phyloP scores from a whole-genome alignment of 2,797 vertebrate genomes.

The Scolopax rusticola region DNA sequence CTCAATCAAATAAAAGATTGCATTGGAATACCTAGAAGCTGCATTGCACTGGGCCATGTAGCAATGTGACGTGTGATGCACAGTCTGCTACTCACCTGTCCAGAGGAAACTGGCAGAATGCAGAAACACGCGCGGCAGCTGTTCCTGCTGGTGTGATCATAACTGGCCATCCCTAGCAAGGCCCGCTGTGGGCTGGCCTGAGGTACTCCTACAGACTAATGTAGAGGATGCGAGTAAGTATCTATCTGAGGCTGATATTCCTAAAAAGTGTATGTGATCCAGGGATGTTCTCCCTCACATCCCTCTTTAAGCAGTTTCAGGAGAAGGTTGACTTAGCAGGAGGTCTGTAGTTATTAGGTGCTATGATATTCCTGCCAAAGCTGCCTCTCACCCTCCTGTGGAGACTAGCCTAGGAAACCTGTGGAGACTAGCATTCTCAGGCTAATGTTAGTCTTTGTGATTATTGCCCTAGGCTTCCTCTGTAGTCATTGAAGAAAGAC shows the following conservation, averaged over 20 bases:
- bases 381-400: not conserved
- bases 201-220: not conserved
- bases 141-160: not conserved
- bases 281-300: not conserved
- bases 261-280: not conserved
- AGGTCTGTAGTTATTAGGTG: not conserved
- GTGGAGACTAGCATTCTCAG: not conserved
- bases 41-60: not conserved
- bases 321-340: not conserved
- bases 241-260: not conserved
- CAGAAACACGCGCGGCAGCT: rapidly evolving
- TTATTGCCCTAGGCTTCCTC: not conserved
- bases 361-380: slow-evolving; percentile 5
- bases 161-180: not conserved
- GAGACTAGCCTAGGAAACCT: not conserved
- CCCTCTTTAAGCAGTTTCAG: not conserved
- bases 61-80: not conserved
- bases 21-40: not conserved
- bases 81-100: not conserved
- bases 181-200: not conserved
- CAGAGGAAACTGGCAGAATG: rapidly evolving
- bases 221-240: not conserved
- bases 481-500: not conserved
- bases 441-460: not conserved
- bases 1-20: not conserved